These are phyloP conservation scores for Microhierax caerulescens DNA, from an alignment of 2,797 vertebrate genomes.

Conservation along the genomic window DNA sequence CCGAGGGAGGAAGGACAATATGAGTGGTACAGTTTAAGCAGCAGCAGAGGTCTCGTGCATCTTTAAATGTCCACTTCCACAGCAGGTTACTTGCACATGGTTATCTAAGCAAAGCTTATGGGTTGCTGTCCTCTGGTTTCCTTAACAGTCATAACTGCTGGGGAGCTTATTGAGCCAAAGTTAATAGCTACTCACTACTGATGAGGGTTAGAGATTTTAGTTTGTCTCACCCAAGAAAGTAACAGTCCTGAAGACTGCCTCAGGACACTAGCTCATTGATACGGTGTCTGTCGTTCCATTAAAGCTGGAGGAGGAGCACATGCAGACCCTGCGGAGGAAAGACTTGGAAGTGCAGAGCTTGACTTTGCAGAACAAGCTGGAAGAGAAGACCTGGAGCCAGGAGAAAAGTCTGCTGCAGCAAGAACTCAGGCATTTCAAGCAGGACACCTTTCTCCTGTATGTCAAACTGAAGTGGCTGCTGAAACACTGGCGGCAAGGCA, in stretches of 20 bases:
- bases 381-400: constrained; percentile 86
- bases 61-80: not conserved
- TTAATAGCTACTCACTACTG: not conserved
- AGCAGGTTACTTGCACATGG: not conserved
- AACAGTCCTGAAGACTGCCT: not conserved
- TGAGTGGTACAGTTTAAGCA: not conserved
- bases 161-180: not conserved
- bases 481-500: constrained; percentile 88
- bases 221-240: not conserved
- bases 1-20: not conserved
- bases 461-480: constrained; percentile 94
- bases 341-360: constrained; percentile 90
- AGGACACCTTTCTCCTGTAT: constrained; percentile 90
- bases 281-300: constrained; percentile 14
- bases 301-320: constrained; percentile 85
- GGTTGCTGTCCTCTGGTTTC: not conserved
- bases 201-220: not conserved
- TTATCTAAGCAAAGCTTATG: not conserved
- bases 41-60: not conserved
- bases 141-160: not conserved
- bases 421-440: constrained; percentile 88
- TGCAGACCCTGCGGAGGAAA: constrained; percentile 78
- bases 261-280: not conserved
- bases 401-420: constrained; percentile 87
- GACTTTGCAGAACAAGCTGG: constrained; percentile 80